A percentile compares a stretch with the other conserved stretches of the same genome.
Evolutionary conservation across 2,113 vertebrate genomes (phyloP).

Genomic region (Leptocoma aspasia): DNA sequence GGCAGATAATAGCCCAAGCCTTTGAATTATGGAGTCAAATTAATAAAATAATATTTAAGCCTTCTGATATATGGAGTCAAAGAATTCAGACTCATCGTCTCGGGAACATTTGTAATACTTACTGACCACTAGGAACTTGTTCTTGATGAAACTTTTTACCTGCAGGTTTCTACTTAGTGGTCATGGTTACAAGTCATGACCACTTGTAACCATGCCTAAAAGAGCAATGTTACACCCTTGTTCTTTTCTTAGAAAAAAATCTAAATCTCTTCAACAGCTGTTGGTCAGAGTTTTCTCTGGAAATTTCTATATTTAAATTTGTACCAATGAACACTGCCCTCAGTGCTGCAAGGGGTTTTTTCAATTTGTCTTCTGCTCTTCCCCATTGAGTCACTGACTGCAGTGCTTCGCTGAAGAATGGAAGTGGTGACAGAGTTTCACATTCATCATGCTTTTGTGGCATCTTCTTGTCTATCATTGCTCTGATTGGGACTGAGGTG

Average conservation of each 20-base stretch:
- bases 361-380: rapidly evolving
- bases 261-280: background rate
- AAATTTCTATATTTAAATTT: background rate
- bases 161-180: background rate
- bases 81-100: too few species aligned
- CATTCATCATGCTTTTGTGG: background rate
- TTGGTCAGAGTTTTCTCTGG: background rate
- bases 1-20: too few species aligned
- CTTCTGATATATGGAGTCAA: too few species aligned
- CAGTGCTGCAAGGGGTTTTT: background rate
- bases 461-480: rapidly evolving
- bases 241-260: background rate
- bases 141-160: background rate
- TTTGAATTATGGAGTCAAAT: too few species aligned
- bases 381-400: background rate
- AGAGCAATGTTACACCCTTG: too few species aligned
- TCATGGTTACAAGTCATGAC: background rate
- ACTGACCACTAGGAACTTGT: background rate
- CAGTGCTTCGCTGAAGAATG: background rate
- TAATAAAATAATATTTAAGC: too few species aligned
- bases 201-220: too few species aligned
- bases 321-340: background rate
- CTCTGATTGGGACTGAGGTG: background rate
- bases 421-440: background rate
- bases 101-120: too few species aligned